A percentile compares a stretch with the other conserved stretches of the same genome.
Evolutionary conservation across 2,888 invertebrate species (phyloP).

Genomic region (Trisateles emortualis): DNA sequence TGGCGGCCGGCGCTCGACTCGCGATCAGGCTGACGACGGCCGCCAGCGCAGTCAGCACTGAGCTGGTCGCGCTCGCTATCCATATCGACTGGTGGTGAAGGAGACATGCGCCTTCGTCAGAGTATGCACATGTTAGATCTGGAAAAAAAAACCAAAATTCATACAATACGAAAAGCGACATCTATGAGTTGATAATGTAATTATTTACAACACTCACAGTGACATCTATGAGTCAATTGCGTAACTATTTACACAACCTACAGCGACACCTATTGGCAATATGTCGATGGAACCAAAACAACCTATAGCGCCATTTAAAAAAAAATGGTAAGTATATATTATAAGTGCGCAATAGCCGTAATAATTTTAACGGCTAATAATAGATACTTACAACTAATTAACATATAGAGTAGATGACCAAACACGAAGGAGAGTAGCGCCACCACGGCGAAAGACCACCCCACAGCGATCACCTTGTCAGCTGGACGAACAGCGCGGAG

Average conservation of each 20-base stretch:
- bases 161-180: neutral
- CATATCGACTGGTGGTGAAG: conserved; percentile 63
- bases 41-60: conserved; percentile 54
- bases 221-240: too few relatives aligned
- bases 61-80: conserved; percentile 57
- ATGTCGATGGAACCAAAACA: too few relatives aligned
- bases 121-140: conserved; percentile 70
- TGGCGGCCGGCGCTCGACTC: conserved; percentile 30
- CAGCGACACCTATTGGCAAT: too few relatives aligned
- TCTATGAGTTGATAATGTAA: too few relatives aligned
- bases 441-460: conserved; percentile 57
- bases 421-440: conserved; percentile 62
- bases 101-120: conserved; percentile 56
- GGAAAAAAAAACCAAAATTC: conserved; percentile 21
- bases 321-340: too few relatives aligned
- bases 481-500: conserved; percentile 61
- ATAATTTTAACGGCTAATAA: too few relatives aligned
- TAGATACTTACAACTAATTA: conserved; percentile 67
- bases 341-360: too few relatives aligned
- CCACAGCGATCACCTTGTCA: conserved; percentile 70
- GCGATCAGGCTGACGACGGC: conserved; percentile 58
- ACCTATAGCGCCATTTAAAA: too few relatives aligned
- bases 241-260: too few relatives aligned
- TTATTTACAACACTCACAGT: too few relatives aligned
- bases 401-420: conserved; percentile 68